Percentiles rank a stretch among this genome's conserved stretches.
Evolutionary conservation across 2,113 vertebrate genomes (phyloP).

Genomic region (Murina feae): DNA sequence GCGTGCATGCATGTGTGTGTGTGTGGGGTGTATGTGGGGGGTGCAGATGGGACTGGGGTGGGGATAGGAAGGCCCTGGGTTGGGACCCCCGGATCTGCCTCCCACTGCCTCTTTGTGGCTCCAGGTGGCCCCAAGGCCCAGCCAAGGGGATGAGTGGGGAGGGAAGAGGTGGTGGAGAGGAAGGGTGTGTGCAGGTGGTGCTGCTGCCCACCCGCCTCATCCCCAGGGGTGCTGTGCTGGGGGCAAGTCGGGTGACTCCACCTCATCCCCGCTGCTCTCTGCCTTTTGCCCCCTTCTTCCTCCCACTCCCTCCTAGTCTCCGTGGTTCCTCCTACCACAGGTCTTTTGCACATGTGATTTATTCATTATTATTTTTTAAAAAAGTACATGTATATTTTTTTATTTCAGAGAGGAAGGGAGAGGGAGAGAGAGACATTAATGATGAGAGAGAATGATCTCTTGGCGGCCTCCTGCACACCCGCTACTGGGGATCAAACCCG

Average conservation of each 20-base stretch:
- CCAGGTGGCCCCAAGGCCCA: not conserved
- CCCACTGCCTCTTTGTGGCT: not conserved
- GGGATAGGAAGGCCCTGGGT: not conserved
- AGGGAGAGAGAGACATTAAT: no score
- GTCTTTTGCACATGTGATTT: not conserved
- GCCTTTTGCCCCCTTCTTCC: not conserved
- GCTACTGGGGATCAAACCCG: not conserved
- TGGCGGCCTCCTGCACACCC: not conserved
- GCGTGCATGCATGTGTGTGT: not conserved
- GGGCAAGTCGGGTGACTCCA: not conserved
- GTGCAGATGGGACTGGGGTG: not conserved
- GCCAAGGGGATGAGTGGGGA: not conserved
- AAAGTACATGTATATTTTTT: no score
- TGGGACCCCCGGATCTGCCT: not conserved
- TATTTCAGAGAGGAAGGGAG: no score
- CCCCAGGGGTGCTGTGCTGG: not conserved
- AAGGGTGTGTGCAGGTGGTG: not conserved
- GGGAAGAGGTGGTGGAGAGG: not conserved
- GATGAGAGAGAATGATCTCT: not conserved
- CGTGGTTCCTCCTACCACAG: not conserved
- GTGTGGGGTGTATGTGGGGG: accelerated
- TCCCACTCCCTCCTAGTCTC: no score
- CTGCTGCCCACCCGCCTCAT: not conserved
- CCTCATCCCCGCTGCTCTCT: not conserved
- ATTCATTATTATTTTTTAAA: not conserved